Evolutionary conservation across 2,888 invertebrate genomes (phyloP).

Genomic region (Polyommatus icarus): DNA sequence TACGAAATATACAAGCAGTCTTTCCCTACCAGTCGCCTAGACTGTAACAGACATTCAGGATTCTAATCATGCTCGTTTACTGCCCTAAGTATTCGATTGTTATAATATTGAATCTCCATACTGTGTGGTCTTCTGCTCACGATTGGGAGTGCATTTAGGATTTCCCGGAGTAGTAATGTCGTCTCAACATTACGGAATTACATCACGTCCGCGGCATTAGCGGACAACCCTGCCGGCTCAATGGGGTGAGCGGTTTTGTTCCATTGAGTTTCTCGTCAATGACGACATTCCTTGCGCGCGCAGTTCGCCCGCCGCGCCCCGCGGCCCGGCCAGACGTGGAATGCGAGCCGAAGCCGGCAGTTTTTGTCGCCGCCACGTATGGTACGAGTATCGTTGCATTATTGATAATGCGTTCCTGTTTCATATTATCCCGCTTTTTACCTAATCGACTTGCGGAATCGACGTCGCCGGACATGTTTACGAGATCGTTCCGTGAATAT

Average conservation of each 20-base stretch:
- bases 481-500: slow-evolving; percentile 25
- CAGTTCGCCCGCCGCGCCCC: slow-evolving; percentile 39
- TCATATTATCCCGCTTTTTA: slow-evolving; percentile 34
- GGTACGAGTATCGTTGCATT: slow-evolving; percentile 38
- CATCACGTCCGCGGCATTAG: slow-evolving; percentile 30
- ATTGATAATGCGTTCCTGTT: slow-evolving; percentile 36
- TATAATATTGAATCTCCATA: background rate
- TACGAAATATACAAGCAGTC: background rate
- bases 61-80: background rate
- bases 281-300: slow-evolving; percentile 44
- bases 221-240: slow-evolving; percentile 34
- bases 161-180: slow-evolving; percentile 15
- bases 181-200: slow-evolving; percentile 15
- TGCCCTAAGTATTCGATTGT: background rate
- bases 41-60: background rate
- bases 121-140: background rate
- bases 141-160: slow-evolving; percentile 9
- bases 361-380: slow-evolving; percentile 38
- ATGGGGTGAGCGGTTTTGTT: slow-evolving; percentile 45
- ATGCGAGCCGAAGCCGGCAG: slow-evolving; percentile 38
- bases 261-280: slow-evolving; percentile 55
- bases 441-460: slow-evolving; percentile 35
- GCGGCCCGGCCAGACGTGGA: slow-evolving; percentile 49
- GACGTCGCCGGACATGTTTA: slow-evolving; percentile 26
- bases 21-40: background rate